Evolutionary conservation across 2,113 vertebrate genomes (phyloP), one percentile per base, ranked within the genome.

Genomic region (Mixornis gularis): DNA sequence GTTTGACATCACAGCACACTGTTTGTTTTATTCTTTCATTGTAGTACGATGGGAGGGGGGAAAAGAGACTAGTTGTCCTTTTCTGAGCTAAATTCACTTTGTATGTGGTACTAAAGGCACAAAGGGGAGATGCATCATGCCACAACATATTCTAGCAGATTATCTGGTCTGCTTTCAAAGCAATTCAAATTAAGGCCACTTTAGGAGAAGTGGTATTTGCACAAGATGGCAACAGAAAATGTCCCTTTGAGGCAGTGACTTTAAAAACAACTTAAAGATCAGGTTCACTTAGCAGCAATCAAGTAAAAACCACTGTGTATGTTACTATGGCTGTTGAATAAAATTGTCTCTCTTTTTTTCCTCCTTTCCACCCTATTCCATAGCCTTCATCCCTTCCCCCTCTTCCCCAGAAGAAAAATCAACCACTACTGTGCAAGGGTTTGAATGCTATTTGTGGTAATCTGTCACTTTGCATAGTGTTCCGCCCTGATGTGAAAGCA

Each of bases 391-490:
- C 70, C 77, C 91, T 94, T 78, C 90, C 78, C 83, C 68, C 59
- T 79, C 72, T 81, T 71, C 63, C 51, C 56, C 40, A 90, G 87
- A 95, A 94, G 74, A 94, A 92, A 96, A 92, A 95, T 85, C 90
- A 94, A 40, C 87, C 72, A 95, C 88, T 96, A 92, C 93, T 85
- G 83, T 76, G 72, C 68, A 95, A 84, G 84, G 71, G 71, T 92
- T 94, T 94, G 93, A 91, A 93, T 93, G 96, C 81, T 97, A 88
- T 97, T 96, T 96, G 95, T 95, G 95, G 94, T 87, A 92, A 91
- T 96, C 95, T 96, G 95, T 97, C 94, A 97, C 94, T 96, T 97
- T 95, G 87, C 95, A 93, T 59, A 96, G 92, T 62, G 63, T 96
- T 96, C 91, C 81, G 18, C 95, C 96, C 96, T 96, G 95, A 96